Base-by-base conservation (phyloP, 2,888 invertebrate genomes). In the Lottia scabra region DNA sequence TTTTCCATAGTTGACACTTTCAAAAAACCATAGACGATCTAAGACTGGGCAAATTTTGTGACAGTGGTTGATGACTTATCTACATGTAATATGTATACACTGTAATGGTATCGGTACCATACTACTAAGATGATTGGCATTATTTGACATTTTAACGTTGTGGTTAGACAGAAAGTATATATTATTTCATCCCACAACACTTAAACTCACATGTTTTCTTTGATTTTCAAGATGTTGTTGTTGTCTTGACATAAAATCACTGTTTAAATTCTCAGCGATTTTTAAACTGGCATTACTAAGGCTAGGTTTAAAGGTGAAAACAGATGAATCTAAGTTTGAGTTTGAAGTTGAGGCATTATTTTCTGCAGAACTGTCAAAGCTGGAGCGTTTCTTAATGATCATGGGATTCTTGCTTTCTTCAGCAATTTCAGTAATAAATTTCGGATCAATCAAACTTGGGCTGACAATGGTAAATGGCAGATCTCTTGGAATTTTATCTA, bases 161-260 rank as follows among this genome's bases (percentile, higher is more conserved):
- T n/a, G n/a, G n/a, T n/a, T n/a, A n/a, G n/a, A n/a, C n/a, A n/a
- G n/a, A n/a, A n/a, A n/a, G n/a, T n/a, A n/a, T n/a, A n/a, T n/a
- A n/a, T n/a, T n/a, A n/a, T n/a, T n/a, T n/a, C n/a, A n/a, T n/a
- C n/a, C n/a, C 5, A 10, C 38, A 38, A 8, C 10, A 6, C 3
- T 67, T 19, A 13, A 63, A 82, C 86, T 84, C 81, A 87, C 87
- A 78, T 80, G 71, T 76, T 81, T 81, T 74, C 83, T 87, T 71
- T 86, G 85, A 38, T 79, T 80, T 67, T 83, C 82, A 45, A 85
- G 73, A 79, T 84, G 84, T 69, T 83, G 81, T 67, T 84, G 83
- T 67, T 86, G 86, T 69, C 85, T 78, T 45, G 83, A 74, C 85
- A 85, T 85, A 73, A 87, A 86, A 75, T 86, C 85, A 62, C 84